Conservation (phyloP, 1,140 invertebrate genomes). For the Onthophagus taurus region DNA sequence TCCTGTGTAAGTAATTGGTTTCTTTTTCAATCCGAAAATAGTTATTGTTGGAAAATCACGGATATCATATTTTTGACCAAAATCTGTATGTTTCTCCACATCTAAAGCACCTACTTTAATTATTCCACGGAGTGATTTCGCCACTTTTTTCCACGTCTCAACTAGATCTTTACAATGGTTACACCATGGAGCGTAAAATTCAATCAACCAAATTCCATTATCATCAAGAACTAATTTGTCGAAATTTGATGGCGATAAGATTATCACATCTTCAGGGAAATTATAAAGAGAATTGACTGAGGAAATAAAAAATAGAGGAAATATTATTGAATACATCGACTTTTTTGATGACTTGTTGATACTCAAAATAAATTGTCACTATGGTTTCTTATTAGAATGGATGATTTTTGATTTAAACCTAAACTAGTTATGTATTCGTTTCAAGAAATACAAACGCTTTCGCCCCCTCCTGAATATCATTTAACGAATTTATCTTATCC, state of each 20-base stretch:
- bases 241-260: conserved; percentile 75
- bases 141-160: conserved; percentile 79
- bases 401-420: not conserved
- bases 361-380: too few species aligned
- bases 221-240: conserved; percentile 73
- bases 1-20: conserved; percentile 76
- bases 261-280: conserved; percentile 78
- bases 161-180: conserved; percentile 70
- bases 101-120: conserved; percentile 88
- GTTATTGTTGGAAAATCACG: conserved; percentile 94
- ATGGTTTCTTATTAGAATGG: too few species aligned
- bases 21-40: conserved; percentile 74
- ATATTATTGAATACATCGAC: too few species aligned
- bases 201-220: conserved; percentile 80
- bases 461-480: too few species aligned
- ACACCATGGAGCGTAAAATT: conserved; percentile 89
- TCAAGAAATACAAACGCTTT: too few species aligned
- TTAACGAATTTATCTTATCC: conserved; percentile 29
- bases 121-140: conserved; percentile 77
- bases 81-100: conserved; percentile 73
- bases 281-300: too few species aligned
- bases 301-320: too few species aligned
- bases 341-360: too few species aligned
- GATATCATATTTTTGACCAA: conserved; percentile 71
- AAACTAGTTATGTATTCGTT: not conserved